phyloP scores from a whole-genome alignment of 2,888 invertebrate genomes.

The Ctenicera cuprea region DNA sequence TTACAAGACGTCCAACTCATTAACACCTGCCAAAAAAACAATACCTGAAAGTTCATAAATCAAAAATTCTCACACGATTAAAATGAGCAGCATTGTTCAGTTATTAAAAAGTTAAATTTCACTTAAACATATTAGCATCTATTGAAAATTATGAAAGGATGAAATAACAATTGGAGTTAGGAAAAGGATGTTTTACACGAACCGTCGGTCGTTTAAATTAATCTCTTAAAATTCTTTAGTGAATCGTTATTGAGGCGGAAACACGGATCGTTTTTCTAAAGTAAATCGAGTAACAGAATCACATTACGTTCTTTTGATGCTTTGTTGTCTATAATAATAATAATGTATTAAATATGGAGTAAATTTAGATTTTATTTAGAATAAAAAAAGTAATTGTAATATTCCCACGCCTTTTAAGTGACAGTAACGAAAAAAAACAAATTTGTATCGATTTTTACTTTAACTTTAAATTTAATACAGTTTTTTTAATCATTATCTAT shows the following conservation, averaged over 20 bases:
- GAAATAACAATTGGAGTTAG: constrained; percentile 15
- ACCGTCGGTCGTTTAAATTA: constrained; percentile 13
- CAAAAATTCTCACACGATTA: neutral
- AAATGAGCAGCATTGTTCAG: neutral
- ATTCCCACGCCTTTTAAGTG: too few relatives aligned
- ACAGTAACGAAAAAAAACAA: too few relatives aligned
- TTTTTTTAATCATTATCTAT: too few relatives aligned
- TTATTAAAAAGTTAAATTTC: constrained; percentile 8
- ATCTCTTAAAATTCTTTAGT: constrained; percentile 15
- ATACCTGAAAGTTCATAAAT: constrained; percentile 16
- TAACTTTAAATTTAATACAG: too few relatives aligned
- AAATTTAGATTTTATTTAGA: too few relatives aligned
- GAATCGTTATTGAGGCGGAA: neutral
- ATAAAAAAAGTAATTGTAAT: too few relatives aligned
- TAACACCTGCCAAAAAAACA: constrained; percentile 1
- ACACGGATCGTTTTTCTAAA: neutral
- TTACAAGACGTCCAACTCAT: constrained; percentile 1
- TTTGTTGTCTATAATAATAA: too few relatives aligned
- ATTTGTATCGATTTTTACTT: too few relatives aligned
- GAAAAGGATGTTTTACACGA: constrained; percentile 10
- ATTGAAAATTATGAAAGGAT: constrained; percentile 24
- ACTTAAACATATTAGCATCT: constrained; percentile 11
- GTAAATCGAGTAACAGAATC: constrained; percentile 7
- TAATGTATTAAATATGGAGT: too few relatives aligned
- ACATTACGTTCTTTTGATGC: too few relatives aligned